Conservation (phyloP, 2,113 vertebrate genomes). For the Corynorhinus townsendii region DNA sequence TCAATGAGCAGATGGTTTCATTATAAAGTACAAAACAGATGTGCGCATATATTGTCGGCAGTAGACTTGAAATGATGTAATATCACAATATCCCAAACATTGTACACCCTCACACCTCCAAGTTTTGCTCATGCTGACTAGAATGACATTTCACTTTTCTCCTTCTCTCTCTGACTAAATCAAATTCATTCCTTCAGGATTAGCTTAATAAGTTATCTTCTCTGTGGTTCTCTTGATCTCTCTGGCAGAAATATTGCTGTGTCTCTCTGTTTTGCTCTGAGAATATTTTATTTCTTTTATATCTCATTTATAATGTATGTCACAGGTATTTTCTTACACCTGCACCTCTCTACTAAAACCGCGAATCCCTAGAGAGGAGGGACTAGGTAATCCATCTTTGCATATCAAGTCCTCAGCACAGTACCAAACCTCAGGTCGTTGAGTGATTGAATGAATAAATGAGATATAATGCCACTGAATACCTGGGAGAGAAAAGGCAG, state of each 20-base stretch:
- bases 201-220: background rate
- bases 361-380: background rate
- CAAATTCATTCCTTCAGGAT: background rate
- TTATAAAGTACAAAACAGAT: background rate
- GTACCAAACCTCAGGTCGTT: background rate
- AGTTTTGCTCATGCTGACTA: background rate
- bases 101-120: background rate
- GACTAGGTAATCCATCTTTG: background rate
- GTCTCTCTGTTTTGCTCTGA: background rate
- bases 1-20: background rate
- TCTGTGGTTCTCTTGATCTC: conserved; percentile 3
- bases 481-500: background rate
- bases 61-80: background rate
- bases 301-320: background rate
- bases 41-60: background rate
- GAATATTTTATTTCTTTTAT: background rate
- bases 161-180: background rate
- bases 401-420: background rate
- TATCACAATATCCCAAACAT: background rate
- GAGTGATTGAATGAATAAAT: background rate
- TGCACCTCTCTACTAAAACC: background rate
- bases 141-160: background rate
- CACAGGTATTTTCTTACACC: background rate
- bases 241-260: background rate
- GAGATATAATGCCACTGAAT: background rate